Evolutionary conservation across 2,113 vertebrate species (phyloP).

Genomic region (Aleadryas rufinucha): DNA sequence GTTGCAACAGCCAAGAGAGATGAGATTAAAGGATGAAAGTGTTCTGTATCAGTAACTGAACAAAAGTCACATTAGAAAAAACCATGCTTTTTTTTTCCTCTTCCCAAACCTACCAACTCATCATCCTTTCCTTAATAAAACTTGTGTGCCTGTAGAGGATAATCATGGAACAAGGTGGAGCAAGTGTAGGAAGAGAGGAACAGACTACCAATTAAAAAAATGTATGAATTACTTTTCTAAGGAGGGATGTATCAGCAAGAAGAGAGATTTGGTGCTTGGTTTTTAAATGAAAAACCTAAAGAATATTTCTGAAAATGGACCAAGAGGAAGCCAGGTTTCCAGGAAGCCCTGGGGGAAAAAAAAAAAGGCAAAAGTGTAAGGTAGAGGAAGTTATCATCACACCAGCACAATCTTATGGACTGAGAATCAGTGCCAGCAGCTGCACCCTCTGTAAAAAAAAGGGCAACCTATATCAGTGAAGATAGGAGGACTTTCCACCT

Average conservation of each 20-base stretch:
- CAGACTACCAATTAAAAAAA: neutral
- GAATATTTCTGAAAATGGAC: neutral
- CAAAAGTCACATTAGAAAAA: neutral
- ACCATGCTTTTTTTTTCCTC: neutral
- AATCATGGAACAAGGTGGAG: neutral
- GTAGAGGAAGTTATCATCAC: neutral
- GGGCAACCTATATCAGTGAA: neutral
- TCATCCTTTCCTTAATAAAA: neutral
- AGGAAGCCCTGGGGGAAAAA: neutral
- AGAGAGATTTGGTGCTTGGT: neutral
- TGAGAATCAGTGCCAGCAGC: neutral
- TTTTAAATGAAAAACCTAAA: neutral
- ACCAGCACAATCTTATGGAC: neutral
- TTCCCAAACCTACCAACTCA: neutral
- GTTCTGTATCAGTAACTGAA: neutral
- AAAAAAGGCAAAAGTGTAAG: rapidly evolving
- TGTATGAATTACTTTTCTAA: neutral
- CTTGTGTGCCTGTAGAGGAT: neutral
- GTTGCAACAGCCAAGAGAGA: neutral
- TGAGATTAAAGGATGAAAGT: neutral
- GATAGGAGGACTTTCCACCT: neutral
- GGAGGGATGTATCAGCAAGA: neutral
- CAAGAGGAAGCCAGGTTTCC: neutral
- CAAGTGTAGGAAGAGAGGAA: neutral
- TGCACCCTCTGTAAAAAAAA: neutral